Base-by-base conservation (phyloP, 2,888 invertebrate species). In the Cistogaster globosa region DNA sequence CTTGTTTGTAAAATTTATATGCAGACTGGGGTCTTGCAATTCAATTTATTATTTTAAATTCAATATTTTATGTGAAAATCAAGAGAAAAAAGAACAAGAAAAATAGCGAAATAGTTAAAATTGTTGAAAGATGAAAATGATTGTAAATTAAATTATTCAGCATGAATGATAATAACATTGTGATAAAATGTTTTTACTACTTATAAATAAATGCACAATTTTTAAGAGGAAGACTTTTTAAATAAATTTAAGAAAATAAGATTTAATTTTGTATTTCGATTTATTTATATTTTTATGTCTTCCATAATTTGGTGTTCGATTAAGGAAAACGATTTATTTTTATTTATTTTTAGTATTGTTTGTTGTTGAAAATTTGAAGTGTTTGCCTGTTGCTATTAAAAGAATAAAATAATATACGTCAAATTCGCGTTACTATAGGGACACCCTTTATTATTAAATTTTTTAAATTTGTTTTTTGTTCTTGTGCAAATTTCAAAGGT, bases 1-100 rank as follows among this genome's bases (percentile, higher is more conserved):
- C 48, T 65, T 71, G 26, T 77, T 65, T 58, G 57, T 67, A 36
- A 51, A 72, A 58, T 72, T 65, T 67, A 67, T 77, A 67, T 77
- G 42, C 65, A 58, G 63, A 77, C 76, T 51, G 79, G 51, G 51
- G 71, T 83, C 69, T 71, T 48, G 48, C 51, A 84, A 79, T 80
- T 84, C 79, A 84, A 79, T 84, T 79, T 79, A 79, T 79, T 80
- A 80, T 83, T 79, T 76, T 57, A 75, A 83, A 78, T 83, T 83
- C 63, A 83, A 79, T 83, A 79, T 83, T 68, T 83, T 58, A 74
- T 53, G 14, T 26, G 26, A 72, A 79, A 71, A 69, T 63, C 48
- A 72, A 72, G 57, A 63, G 32, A 48, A 16, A 53, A 9, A 16
- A 9, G 22, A 32, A 32, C 2, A 32, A 32, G 0, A 32, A 32